phyloP scores from a whole-genome alignment of 2,888 invertebrate species.

The Cantharis rufa region DNA sequence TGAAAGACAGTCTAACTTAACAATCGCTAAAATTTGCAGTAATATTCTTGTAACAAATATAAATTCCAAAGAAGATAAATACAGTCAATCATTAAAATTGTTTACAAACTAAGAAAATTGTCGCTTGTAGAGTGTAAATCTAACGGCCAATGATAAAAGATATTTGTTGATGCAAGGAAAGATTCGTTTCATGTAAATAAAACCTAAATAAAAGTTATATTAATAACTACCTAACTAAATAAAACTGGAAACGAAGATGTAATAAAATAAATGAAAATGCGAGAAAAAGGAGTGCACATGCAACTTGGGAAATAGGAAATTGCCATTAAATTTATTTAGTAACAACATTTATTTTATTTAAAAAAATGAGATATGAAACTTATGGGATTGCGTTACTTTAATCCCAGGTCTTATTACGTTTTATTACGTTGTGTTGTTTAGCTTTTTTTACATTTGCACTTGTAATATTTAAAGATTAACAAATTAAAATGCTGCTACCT shows the following conservation, averaged over 20 bases:
- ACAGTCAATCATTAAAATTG: too few species aligned
- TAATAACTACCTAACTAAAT: background rate
- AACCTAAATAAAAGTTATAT: background rate
- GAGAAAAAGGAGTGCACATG: background rate
- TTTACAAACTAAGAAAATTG: too few species aligned
- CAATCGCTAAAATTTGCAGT: too few species aligned
- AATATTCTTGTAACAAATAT: too few species aligned
- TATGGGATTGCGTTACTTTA: background rate
- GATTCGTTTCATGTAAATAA: too few species aligned
- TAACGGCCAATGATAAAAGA: too few species aligned
- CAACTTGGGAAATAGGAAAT: background rate
- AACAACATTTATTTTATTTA: background rate
- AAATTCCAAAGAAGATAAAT: too few species aligned
- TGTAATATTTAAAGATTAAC: background rate
- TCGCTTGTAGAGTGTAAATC: too few species aligned
- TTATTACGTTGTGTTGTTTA: background rate
- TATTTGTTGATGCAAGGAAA: too few species aligned
- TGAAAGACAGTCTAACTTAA: too few species aligned
- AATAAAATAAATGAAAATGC: background rate
- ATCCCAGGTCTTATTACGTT: background rate
- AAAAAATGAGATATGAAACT: background rate
- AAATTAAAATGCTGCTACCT: background rate
- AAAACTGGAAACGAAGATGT: background rate
- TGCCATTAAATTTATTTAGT: background rate
- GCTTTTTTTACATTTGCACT: background rate